Evolutionary conservation across 2,797 vertebrate genomes (phyloP).

Genomic region (Sebastes alutus): DNA sequence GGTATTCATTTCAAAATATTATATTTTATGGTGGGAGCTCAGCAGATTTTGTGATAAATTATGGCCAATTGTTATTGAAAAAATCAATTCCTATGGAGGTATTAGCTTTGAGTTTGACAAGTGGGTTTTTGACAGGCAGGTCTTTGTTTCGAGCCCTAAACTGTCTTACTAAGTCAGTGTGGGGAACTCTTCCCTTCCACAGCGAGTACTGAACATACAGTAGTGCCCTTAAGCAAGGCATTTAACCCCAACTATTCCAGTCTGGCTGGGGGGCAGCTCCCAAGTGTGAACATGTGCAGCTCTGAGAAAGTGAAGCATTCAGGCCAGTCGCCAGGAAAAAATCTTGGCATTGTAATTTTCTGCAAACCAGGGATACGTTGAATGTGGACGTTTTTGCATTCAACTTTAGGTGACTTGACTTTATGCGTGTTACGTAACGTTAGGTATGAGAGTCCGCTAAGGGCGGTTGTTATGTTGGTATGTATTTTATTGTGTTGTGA

Average conservation of each 20-base stretch:
- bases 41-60: constrained; percentile 11
- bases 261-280: neutral
- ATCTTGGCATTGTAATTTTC: neutral
- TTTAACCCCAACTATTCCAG: constrained; percentile 1
- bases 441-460: neutral
- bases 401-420: neutral
- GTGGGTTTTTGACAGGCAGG: constrained; percentile 25
- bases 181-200: neutral
- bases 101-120: constrained; percentile 8
- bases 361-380: neutral
- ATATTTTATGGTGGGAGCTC: constrained; percentile 15
- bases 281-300: constrained; percentile 18
- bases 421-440: neutral
- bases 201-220: neutral
- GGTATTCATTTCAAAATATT: constrained; percentile 32
- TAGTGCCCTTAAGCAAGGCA: constrained; percentile 10
- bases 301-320: neutral
- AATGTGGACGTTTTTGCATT: neutral
- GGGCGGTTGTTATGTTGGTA: too few relatives aligned
- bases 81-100: constrained; percentile 1
- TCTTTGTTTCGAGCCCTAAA: neutral
- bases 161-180: neutral
- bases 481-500: too few relatives aligned
- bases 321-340: neutral
- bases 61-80: constrained; percentile 21